Base-by-base conservation (phyloP, 2,113 vertebrate species). In the Centropristis striata region DNA sequence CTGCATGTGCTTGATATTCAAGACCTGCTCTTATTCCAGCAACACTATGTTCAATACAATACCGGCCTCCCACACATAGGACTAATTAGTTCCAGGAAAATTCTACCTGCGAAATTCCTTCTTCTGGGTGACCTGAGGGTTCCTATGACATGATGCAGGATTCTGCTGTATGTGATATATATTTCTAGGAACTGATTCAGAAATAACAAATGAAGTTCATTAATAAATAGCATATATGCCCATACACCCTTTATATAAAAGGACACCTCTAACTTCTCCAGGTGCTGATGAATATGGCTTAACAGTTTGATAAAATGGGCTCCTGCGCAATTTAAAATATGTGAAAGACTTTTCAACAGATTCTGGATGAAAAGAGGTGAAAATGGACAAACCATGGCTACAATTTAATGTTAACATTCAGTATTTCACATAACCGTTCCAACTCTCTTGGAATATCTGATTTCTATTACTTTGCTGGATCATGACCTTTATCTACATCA, bases 401-500 rank as follows among this genome's bases (percentile, higher is more conserved):
- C 12, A 37, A 21, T n/a, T 8, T 44, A 46, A 76, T 66, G 8
- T 32, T 28, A 3, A 25, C 61, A 59, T 50, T 14, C n/a, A 36
- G 12, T 42, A 15, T 5, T 42, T 42, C 13, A 42, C 27, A 71
- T 49, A 76, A 61, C 32, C 28, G 69, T 65, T 44, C 18, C 6
- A 51, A 49, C 32, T 66, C 27, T 66, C 16, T 15, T 11, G 51
- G 55, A 81, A 81, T 20, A 70, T 49, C 66, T 55, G 50, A 77
- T 72, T 85, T 70, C 5, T 59, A 67, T 80, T 65, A 49, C 47
- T 78, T 80, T 64, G 28, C n/a, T 57, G 16, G 28, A 75, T 80
- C 47, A 69, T 81, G 86, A 91, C 89, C 84, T 83, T 90, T 75
- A 75, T 83, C 65, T 63, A 25, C 9, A 55, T 78, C 46, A 65